These are phyloP conservation scores for Drosophila ercepeae DNA, from an alignment of 1,140 invertebrate genomes.

Conservation along the genomic window DNA sequence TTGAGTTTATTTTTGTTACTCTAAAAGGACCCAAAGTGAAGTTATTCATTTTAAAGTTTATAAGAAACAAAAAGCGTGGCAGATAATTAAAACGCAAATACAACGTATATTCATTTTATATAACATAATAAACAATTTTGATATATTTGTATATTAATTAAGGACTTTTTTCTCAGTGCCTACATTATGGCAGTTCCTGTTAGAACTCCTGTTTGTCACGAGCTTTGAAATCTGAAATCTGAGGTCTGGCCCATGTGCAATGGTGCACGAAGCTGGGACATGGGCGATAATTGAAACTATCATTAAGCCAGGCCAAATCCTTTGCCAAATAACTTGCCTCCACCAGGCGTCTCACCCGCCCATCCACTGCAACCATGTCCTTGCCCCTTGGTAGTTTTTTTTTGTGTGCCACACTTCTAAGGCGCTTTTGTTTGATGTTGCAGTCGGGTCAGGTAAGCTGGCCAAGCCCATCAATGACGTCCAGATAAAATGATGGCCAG, in stretches of 20 bases:
- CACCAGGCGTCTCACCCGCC: background rate
- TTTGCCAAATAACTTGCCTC: conserved; percentile 56
- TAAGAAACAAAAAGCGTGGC: too few relatives aligned
- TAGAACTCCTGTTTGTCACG: conserved; percentile 18
- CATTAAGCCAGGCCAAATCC: conserved; percentile 69
- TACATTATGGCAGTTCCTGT: conserved; percentile 3
- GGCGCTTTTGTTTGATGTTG: conserved; percentile 48
- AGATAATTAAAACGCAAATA: too few relatives aligned
- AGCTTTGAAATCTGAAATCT: conserved; percentile 40
- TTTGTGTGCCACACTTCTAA: conserved; percentile 36
- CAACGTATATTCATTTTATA: too few relatives aligned
- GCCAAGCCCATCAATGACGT: conserved; percentile 33
- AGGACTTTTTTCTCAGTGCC: conserved; percentile 7
- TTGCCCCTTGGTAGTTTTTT: conserved; percentile 5
- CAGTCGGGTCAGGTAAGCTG: conserved; percentile 43
- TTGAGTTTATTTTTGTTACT: background rate
- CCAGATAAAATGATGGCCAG: conserved; percentile 23
- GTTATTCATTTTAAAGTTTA: background rate
- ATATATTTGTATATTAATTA: too few relatives aligned
- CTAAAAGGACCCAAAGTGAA: background rate
- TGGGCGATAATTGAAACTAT: conserved; percentile 77
- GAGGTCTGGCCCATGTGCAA: conserved; percentile 50
- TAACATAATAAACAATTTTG: too few relatives aligned
- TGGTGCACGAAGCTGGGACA: conserved; percentile 39
- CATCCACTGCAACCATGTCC: too few relatives aligned